These are phyloP conservation scores for Lepus americanus DNA, from an alignment of 2,113 vertebrate species.

Conservation along the genomic window DNA sequence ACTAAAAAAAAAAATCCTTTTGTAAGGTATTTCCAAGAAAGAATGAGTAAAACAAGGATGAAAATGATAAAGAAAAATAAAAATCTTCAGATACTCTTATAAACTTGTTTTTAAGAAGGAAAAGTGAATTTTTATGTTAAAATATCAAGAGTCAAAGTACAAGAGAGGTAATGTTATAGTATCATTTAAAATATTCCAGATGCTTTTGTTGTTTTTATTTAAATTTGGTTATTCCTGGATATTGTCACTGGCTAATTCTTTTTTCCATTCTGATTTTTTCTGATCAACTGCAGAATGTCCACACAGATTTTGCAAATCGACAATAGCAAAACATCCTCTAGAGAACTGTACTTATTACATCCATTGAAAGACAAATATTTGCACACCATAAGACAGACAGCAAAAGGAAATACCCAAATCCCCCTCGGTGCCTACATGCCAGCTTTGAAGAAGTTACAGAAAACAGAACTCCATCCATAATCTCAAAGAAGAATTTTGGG, in stretches of 20 bases:
- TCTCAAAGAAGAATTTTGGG: too few species aligned
- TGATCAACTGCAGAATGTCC: neutral
- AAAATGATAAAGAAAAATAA: neutral
- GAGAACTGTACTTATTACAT: neutral
- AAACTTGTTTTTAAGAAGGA: neutral
- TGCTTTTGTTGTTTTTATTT: constrained; percentile 44
- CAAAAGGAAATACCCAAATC: too few species aligned
- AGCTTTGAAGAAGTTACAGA: too few species aligned
- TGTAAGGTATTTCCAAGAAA: constrained; percentile 8
- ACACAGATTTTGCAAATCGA: neutral
- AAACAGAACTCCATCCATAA: too few species aligned
- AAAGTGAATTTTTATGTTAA: neutral
- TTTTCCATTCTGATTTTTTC: neutral
- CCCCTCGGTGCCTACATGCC: too few species aligned
- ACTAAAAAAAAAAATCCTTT: neutral
- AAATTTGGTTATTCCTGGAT: neutral
- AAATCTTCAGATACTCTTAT: neutral
- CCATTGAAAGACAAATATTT: neutral
- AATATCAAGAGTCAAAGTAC: neutral
- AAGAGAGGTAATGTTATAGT: neutral
- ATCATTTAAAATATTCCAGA: constrained; percentile 10
- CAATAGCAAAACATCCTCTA: neutral
- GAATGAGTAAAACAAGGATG: neutral
- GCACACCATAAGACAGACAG: too few species aligned
- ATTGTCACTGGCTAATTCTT: neutral